Evolutionary conservation across 2,113 vertebrate species (phyloP), one percentile per base, ranked within the genome.

Genomic region (Neomonachus schauinslandi): DNA sequence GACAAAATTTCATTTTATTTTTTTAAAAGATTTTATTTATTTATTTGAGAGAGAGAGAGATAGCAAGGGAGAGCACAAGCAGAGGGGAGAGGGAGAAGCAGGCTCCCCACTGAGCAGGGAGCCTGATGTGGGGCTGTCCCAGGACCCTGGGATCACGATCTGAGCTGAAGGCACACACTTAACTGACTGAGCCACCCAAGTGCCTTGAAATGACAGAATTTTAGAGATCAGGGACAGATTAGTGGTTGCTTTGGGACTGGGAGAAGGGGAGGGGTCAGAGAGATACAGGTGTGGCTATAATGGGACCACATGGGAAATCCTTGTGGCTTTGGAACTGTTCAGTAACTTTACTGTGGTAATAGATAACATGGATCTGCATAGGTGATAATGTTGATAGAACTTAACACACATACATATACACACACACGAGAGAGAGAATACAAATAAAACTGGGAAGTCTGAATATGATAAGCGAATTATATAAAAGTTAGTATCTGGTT

Each of bases 191-290:
- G 28, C 63, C 28, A 65, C 63, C 28, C 63, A 65, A 14, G 63
- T 2, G 2, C 28, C 31, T 28, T 92, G 39, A 63, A 93, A 76
- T 18, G 69, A 85, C 69, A 76, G 28, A 6, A 46, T 79, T 89
- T 88, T 89, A 63, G 69, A 69, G 61, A n/a, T 16, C 22, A 15
- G 67, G 19, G 71, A 39, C 26, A 36, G 19, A 79, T 84, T 33
- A n/a, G 36, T 79, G 14, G 15, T 36, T 24, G 19, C 13, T 46
- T 18, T 28, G 42, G 42, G 21, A 49, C 15, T 61, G n/a, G 59
- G 13, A 51, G 6, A 72, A 24, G 1, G 4, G 22, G 33, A 42
- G 13, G 0, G 39, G 15, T 2, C 21, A 7, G 33, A 57, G 8
- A 11, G 16, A 51, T 55, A 2, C 24, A 49, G 28, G 14, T 28